Conservation (phyloP, 2,888 invertebrate species). For the Linnaemya tessellans region DNA sequence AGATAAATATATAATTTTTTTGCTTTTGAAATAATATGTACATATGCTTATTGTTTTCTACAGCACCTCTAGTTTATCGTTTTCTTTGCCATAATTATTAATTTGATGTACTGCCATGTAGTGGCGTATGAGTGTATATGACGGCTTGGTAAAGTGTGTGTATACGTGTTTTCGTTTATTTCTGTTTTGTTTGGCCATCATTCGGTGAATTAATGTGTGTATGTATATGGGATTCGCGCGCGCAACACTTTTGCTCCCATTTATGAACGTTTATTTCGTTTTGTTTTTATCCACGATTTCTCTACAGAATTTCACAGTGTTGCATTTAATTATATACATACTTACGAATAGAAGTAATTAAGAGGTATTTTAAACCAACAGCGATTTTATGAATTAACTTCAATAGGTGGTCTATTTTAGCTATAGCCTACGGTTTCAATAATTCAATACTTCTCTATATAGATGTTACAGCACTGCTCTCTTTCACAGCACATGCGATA, state of each 20-base stretch:
- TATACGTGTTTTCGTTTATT: conserved; percentile 63
- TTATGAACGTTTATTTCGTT: conserved; percentile 12
- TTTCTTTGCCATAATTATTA: conserved; percentile 39
- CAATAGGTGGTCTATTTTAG: too few species aligned
- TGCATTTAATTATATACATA: background rate
- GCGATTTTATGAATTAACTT: too few species aligned
- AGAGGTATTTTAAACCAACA: too few species aligned
- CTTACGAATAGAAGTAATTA: too few species aligned
- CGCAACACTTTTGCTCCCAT: conserved; percentile 29
- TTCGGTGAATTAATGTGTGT: background rate
- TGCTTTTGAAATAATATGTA: too few species aligned
- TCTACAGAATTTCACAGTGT: conserved; percentile 19
- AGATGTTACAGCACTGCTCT: too few species aligned
- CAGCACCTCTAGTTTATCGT: conserved; percentile 10
- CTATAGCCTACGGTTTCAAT: too few species aligned
- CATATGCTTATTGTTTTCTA: too few species aligned
- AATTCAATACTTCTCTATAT: too few species aligned
- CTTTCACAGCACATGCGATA: too few species aligned
- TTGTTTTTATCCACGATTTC: conserved; percentile 53
- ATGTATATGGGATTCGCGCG: conserved; percentile 46
- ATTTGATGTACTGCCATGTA: background rate
- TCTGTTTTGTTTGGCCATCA: conserved; percentile 31
- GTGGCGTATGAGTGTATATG: conserved; percentile 26
- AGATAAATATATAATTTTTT: too few species aligned
- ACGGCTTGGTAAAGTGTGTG: conserved; percentile 60